Base-by-base conservation (phyloP, 2,797 vertebrate species). In the Phoxinus dragarum region DNA sequence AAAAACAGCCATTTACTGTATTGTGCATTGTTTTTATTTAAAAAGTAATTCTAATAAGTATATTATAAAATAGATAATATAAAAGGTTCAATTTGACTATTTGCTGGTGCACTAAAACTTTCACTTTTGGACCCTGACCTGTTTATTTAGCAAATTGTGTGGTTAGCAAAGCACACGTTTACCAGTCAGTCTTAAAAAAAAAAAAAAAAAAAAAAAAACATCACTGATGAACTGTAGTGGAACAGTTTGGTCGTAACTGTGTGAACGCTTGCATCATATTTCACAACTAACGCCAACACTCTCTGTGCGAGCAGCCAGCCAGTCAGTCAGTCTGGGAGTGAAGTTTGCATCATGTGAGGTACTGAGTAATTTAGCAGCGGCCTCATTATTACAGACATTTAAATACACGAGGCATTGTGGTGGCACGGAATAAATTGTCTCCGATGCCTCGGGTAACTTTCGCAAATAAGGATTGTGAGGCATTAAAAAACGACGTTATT, bases 361-460 rank as follows among this genome's bases (percentile, higher is more conserved):
- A 52, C 4, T 82, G 64, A 84, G 84, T 89, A 78, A 90, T 86
- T 90, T 81, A 40, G 68, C 64, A 59, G 83, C 71, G 77, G 88
- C 87, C 88, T 90, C 85, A 86, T 89, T 87, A 87, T 88, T 88
- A 85, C 76, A 77, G 77, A 84, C 80, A 87, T 88, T 90, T 84
- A 87, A 89, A 90, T 80, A 84, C 81, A 86, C 76, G 52, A 86
- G 66, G 44, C 80, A 83, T 80, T 82, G 86, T 83, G 77, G 64
- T 84, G 81, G 44, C 71, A 72, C 49, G 23, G 61, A 87, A 80
- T 75, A 80, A 89, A 86, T 86, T 84, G 85, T 75, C 83, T 86
- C 54, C 36, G 84, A 69, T 90, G 82, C 86, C 64, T 74, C 66
- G 68, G 86, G 88, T 86, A 86, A 85, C 73, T 84, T 88, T 85